Percentiles rank a stretch among this genome's conserved stretches.
Conservation (phyloP, 2,797 vertebrate genomes). For the Sylvia borin region DNA sequence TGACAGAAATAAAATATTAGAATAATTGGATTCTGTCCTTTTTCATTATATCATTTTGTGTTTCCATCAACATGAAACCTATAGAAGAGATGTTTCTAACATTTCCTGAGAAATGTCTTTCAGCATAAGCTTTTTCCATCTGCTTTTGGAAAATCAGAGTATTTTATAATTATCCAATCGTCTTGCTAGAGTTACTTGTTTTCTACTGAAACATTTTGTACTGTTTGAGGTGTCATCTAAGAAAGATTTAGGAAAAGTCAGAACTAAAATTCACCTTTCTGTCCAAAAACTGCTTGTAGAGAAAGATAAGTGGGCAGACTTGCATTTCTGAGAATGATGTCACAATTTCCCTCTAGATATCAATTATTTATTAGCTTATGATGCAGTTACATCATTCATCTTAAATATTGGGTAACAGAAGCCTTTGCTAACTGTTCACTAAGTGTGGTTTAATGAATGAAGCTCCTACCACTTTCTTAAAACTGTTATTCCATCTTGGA, state of each 20-base stretch:
- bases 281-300: not conserved
- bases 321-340: not conserved
- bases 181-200: conserved; percentile 25
- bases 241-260: not conserved
- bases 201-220: conserved; percentile 15
- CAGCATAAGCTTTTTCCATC: conserved; percentile 14
- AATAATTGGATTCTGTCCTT: conserved; percentile 50
- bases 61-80: conserved; percentile 8
- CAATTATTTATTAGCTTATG: not conserved
- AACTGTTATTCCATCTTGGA: not conserved
- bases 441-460: not conserved
- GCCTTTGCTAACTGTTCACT: not conserved
- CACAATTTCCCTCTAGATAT: not conserved
- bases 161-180: not conserved
- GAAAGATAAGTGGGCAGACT: not conserved
- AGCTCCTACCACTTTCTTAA: not conserved
- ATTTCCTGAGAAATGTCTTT: conserved; percentile 29
- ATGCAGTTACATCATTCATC: not conserved
- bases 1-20: conserved; percentile 17
- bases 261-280: not conserved
- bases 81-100: conserved; percentile 34
- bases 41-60: conserved; percentile 39
- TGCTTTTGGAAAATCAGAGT: conserved; percentile 31
- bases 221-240: not conserved
- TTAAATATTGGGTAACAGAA: not conserved